Base-by-base conservation (phyloP, 2,113 vertebrate genomes). In the Misgurnus mizolepis region DNA sequence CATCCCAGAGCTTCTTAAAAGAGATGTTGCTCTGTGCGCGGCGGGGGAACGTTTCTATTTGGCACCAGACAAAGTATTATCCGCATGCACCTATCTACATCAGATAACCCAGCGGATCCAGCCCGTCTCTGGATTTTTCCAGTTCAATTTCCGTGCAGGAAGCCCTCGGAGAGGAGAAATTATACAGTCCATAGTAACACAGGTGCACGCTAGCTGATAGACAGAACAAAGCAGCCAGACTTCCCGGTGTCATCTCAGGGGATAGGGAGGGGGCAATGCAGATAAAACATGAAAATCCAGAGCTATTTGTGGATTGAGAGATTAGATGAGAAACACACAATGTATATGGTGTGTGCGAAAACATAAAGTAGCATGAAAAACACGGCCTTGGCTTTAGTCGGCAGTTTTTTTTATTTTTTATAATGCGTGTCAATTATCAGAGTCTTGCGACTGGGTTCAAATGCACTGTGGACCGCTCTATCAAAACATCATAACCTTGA, bases 291-390 rank as follows among this genome's bases (percentile, higher is more conserved):
- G 79, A 79, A 76, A 85, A 87, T 66, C 39, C 82, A 84, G 80
- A 73, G 88, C 88, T 87, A 90, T 90, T 88, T 87, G 76, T 68
- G 58, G 82, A 83, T 82, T 86, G 85, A 89, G 85, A 91, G 87
- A 89, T 87, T 87, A 80, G 81, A 74, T 65, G 81, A 77, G 86
- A 86, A 85, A 79, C 77, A 80, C 76, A 75, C 78, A 70, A 83
- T 85, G 85, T 80, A 80, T 77, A 82, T 17, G 81, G 84, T 67
- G 41, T 34, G 78, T 80, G 67, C 66, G 82, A 84, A 78, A 81
- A 71, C 75, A 85, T 80, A 43, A 60, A 41, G 49, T 65, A 55
- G 41, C 70, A 74, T 78, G 74, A 82, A 22, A 22, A 22, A 22
- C 22, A 22, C 27, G 73, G 73, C 49, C 79, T 67, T 77, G 60